Evolutionary conservation across 2,888 invertebrate species (phyloP).

Genomic region (Aphidius colemani): DNA sequence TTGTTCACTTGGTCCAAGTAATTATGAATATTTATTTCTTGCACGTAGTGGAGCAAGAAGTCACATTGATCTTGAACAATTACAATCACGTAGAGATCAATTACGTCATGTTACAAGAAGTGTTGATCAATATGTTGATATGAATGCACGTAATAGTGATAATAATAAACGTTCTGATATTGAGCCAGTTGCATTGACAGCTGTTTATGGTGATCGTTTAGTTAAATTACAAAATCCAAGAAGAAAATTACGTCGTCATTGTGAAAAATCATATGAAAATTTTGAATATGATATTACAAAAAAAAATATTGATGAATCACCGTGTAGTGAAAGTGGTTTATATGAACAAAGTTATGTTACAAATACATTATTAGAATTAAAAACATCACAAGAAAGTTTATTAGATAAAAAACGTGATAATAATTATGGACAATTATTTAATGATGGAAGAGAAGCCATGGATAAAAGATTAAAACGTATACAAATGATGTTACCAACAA

Average conservation of each 20-base stretch:
- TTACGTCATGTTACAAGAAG: conserved; percentile 72
- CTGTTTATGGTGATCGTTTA: conserved; percentile 74
- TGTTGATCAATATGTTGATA: conserved; percentile 79
- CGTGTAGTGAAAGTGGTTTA: conserved; percentile 50
- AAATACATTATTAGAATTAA: conserved; percentile 64
- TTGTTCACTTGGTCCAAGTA: conserved; percentile 66
- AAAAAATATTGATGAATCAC: conserved; percentile 62
- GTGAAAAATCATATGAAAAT: conserved; percentile 67
- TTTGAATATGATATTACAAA: conserved; percentile 63
- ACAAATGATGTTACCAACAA: conserved; percentile 70
- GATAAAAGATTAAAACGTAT: conserved; percentile 55
- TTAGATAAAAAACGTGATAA: conserved; percentile 64
- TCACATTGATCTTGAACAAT: conserved; percentile 73
- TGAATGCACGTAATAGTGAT: conserved; percentile 66
- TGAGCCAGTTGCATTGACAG: conserved; percentile 75
- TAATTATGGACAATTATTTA: conserved; percentile 60
- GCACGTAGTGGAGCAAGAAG: conserved; percentile 72
- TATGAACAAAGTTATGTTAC: conserved; percentile 62
- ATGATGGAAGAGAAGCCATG: conserved; percentile 46
- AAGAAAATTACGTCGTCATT: conserved; percentile 70
- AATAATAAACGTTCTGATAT: conserved; percentile 51
- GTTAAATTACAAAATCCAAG: conserved; percentile 76
- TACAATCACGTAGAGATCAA: conserved; percentile 61
- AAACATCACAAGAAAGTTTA: conserved; percentile 67
- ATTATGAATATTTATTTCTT: conserved; percentile 70